Evolutionary conservation across 2,797 vertebrate genomes (phyloP).

Genomic region (Sternarchorhynchus goeldii): DNA sequence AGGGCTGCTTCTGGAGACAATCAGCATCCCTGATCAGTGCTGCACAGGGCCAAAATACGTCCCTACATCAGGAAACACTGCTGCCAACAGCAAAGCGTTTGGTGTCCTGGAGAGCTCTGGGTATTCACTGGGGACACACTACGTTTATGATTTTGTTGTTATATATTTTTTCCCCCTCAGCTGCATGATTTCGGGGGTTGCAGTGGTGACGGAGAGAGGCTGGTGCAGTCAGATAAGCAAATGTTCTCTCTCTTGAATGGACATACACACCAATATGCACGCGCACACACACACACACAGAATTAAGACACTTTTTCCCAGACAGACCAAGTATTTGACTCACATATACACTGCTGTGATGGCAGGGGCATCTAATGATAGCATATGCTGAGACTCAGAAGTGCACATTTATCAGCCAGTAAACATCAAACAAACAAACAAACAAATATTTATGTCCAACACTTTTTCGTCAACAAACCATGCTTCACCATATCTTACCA

Average conservation of each 20-base stretch:
- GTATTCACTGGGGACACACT: conserved; percentile 14
- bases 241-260: conserved; percentile 23
- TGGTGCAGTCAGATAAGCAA: conserved; percentile 51
- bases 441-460: neutral
- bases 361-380: neutral
- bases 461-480: neutral
- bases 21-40: conserved; percentile 11
- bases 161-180: neutral
- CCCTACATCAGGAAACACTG: conserved; percentile 12
- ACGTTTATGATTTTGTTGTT: neutral
- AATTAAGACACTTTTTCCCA: conserved; percentile 32
- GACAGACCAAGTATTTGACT: conserved; percentile 10
- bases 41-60: conserved; percentile 6
- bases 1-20: conserved; percentile 16
- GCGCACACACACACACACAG: neutral
- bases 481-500: neutral
- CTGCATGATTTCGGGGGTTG: conserved; percentile 13
- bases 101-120: neutral
- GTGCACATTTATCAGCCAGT: neutral
- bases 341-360: conserved; percentile 4
- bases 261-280: conserved; percentile 29
- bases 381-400: conserved; percentile 7
- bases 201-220: conserved; percentile 32
- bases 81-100: neutral
- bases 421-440: neutral